Evolutionary conservation across 2,888 invertebrate species (phyloP).

Genomic region (Molanna angustata): DNA sequence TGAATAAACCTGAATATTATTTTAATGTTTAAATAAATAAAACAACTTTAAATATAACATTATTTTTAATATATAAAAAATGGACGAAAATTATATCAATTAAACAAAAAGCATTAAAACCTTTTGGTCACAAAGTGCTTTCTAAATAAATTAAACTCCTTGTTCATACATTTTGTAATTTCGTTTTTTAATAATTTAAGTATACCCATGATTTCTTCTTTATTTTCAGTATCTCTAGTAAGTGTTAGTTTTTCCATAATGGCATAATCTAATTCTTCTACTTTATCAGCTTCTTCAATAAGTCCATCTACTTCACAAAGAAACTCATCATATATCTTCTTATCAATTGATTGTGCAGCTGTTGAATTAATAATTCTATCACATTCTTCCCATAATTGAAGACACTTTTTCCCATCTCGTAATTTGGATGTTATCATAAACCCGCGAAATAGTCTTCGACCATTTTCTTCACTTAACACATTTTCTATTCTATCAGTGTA

Average conservation of each 20-base stretch:
- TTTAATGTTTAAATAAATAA: neutral
- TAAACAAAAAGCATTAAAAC: too few relatives aligned
- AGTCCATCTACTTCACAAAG: constrained; percentile 43
- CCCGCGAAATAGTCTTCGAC: constrained; percentile 48
- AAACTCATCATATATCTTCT: constrained; percentile 39
- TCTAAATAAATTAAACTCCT: constrained; percentile 47
- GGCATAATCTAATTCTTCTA: constrained; percentile 49
- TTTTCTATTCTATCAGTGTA: constrained; percentile 54
- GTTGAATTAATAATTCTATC: constrained; percentile 44
- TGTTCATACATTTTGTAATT: constrained; percentile 45
- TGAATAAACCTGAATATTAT: too few relatives aligned
- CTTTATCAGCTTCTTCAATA: constrained; percentile 46
- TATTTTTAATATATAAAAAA: constrained; percentile 6
- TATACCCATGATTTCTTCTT: constrained; percentile 42
- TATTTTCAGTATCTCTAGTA: constrained; percentile 43
- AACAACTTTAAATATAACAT: neutral
- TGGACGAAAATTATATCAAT: constrained; percentile 1
- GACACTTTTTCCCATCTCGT: constrained; percentile 43
- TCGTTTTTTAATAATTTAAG: constrained; percentile 46
- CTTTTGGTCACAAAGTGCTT: constrained; percentile 39
- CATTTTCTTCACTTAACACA: constrained; percentile 50
- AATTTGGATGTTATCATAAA: constrained; percentile 50
- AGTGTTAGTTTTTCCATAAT: constrained; percentile 45
- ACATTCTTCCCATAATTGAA: constrained; percentile 48
- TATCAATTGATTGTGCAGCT: constrained; percentile 42